These are phyloP conservation scores for Drosophila seguyi DNA, from an alignment of 1,140 invertebrate species.

Conservation along the genomic window DNA sequence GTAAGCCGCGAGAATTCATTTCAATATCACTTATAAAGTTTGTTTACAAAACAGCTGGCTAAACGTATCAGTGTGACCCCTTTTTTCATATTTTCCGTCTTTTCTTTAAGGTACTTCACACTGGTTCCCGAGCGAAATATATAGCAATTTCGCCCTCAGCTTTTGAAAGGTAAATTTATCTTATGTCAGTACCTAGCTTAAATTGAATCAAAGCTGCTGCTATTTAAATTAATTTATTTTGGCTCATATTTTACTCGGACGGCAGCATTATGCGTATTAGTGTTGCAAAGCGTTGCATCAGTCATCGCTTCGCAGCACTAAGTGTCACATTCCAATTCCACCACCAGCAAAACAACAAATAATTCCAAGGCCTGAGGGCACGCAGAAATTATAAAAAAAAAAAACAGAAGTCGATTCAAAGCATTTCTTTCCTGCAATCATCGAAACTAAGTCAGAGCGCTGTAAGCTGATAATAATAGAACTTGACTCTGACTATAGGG, in stretches of 20 bases:
- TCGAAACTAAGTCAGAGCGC: not conserved
- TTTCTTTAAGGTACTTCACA: too few relatives aligned
- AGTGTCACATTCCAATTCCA: conserved; percentile 29
- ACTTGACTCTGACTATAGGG: too few relatives aligned
- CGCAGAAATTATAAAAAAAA: conserved; percentile 17
- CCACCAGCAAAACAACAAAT: conserved; percentile 42
- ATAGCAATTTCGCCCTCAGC: too few relatives aligned
- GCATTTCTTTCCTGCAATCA: not conserved
- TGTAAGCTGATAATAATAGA: not conserved
- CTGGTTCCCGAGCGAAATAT: too few relatives aligned
- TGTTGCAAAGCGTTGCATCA: conserved; percentile 1
- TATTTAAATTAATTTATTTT: not conserved
- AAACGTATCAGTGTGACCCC: too few relatives aligned
- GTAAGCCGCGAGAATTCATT: too few relatives aligned
- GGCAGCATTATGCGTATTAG: not conserved
- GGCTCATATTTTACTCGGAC: too few relatives aligned
- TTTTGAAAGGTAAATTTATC: too few relatives aligned
- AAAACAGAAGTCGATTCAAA: not conserved
- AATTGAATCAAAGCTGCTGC: not conserved
- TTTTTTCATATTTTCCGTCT: too few relatives aligned
- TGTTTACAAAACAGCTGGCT: too few relatives aligned
- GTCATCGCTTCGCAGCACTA: conserved; percentile 14
- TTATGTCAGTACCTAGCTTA: too few relatives aligned
- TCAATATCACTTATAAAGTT: too few relatives aligned
- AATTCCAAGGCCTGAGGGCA: conserved; percentile 12